Evolutionary conservation across 2,797 vertebrate genomes (phyloP).

Genomic region (Propithecus perrieri): DNA sequence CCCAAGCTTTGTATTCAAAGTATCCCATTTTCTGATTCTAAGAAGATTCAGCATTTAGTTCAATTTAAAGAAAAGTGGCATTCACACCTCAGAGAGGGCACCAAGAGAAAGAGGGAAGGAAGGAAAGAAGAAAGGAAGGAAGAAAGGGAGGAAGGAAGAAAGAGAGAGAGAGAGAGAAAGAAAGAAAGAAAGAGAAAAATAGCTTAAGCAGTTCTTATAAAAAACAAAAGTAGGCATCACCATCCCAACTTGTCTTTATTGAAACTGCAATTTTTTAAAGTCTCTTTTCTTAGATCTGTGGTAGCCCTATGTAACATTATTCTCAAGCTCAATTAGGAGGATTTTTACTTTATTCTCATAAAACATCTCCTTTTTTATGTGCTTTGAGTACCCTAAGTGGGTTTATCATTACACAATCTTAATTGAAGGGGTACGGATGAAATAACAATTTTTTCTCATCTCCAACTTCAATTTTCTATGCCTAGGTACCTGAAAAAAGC

Average conservation of each 20-base stretch:
- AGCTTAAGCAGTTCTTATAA: not conserved
- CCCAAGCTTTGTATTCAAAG: conserved; percentile 2
- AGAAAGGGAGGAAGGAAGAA: not conserved
- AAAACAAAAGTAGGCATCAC: not conserved
- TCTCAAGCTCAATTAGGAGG: not conserved
- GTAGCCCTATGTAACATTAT: not conserved
- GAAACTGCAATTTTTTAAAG: conserved; percentile 11
- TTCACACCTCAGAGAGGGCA: not conserved
- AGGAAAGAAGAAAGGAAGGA: not conserved
- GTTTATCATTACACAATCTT: conserved; percentile 33
- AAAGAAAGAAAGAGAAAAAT: not conserved
- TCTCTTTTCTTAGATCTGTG: not conserved
- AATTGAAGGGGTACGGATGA: not conserved
- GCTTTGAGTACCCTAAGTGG: not conserved
- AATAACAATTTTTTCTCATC: conserved; percentile 47
- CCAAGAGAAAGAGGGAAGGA: not conserved
- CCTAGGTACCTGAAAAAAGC: conserved; percentile 11
- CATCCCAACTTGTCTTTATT: not conserved
- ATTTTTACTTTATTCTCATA: not conserved
- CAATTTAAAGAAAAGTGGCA: conserved; percentile 25
- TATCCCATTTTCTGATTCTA: not conserved
- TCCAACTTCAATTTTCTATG: conserved; percentile 44
- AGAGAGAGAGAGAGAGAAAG: not conserved
- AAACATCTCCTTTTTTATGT: not conserved
- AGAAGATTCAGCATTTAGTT: not conserved